These are phyloP conservation scores for Bombylius major DNA, from an alignment of 2,888 invertebrate genomes.

Conservation along the genomic window DNA sequence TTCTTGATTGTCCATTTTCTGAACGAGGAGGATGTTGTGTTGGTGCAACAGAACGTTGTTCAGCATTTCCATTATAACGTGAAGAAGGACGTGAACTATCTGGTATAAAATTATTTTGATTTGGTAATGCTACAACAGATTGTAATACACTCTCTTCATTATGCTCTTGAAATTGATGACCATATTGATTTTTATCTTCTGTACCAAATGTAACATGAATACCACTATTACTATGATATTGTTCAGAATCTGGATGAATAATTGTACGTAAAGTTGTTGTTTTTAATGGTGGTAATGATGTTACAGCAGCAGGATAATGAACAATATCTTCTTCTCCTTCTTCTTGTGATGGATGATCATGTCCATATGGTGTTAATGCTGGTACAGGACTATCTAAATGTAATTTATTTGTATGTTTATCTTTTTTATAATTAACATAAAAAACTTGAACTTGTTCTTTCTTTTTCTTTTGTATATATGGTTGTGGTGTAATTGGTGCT, in stretches of 20 bases:
- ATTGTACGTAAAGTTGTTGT: constrained; percentile 72
- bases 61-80: background rate
- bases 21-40: background rate
- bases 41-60: background rate
- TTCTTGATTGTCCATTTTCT: constrained; percentile 1
- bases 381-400: constrained; percentile 71
- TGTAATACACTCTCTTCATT: constrained; percentile 52
- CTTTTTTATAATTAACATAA: constrained; percentile 83
- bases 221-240: constrained; percentile 66
- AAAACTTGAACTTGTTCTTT: constrained; percentile 84
- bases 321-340: constrained; percentile 38
- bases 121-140: constrained; percentile 44
- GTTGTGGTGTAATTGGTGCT: constrained; percentile 46
- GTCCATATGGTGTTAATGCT: constrained; percentile 58
- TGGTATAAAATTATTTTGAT: constrained; percentile 8
- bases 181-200: constrained; percentile 37
- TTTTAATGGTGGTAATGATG: constrained; percentile 44
- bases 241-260: constrained; percentile 76
- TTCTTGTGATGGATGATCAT: constrained; percentile 47
- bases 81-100: background rate
- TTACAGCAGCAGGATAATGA: constrained; percentile 40
- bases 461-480: constrained; percentile 39
- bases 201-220: constrained; percentile 74
- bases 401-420: constrained; percentile 53
- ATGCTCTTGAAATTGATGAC: constrained; percentile 39